phyloP scores from a whole-genome alignment of 2,797 vertebrate species.

The Anas capensis region DNA sequence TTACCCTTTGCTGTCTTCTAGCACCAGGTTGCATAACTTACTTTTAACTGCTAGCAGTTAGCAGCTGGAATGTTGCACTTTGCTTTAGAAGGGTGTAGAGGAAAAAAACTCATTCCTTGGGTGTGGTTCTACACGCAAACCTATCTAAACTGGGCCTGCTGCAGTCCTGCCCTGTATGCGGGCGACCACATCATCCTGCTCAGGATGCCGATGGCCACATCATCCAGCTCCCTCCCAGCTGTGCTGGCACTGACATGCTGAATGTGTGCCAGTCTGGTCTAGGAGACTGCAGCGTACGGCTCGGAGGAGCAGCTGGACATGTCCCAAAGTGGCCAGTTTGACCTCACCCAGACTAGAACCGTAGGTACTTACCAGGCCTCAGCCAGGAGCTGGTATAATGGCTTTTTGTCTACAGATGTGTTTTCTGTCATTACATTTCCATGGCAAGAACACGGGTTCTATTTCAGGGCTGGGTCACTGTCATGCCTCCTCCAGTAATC shows the following conservation, averaged over 20 bases:
- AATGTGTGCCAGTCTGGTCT: background rate
- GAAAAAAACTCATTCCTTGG: background rate
- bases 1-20: background rate
- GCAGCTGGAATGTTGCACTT: background rate
- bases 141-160: background rate
- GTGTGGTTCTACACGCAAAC: background rate
- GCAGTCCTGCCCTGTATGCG: background rate
- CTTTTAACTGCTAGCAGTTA: rapidly evolving
- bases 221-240: background rate
- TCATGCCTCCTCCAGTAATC: background rate
- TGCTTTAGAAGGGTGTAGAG: background rate
- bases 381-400: rapidly evolving
- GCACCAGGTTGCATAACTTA: background rate
- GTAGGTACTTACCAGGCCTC: background rate
- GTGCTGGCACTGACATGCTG: background rate
- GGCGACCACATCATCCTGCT: background rate
- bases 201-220: background rate
- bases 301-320: background rate
- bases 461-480: background rate
- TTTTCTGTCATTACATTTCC: background rate
- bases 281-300: background rate
- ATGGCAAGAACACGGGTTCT: background rate
- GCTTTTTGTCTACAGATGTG: background rate
- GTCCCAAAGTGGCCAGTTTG: background rate
- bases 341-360: background rate